A percentile compares a stretch with the other conserved stretches of the same genome.
Evolutionary conservation across 1,140 invertebrate species (phyloP).

Genomic region (Drosophila neocordata): DNA sequence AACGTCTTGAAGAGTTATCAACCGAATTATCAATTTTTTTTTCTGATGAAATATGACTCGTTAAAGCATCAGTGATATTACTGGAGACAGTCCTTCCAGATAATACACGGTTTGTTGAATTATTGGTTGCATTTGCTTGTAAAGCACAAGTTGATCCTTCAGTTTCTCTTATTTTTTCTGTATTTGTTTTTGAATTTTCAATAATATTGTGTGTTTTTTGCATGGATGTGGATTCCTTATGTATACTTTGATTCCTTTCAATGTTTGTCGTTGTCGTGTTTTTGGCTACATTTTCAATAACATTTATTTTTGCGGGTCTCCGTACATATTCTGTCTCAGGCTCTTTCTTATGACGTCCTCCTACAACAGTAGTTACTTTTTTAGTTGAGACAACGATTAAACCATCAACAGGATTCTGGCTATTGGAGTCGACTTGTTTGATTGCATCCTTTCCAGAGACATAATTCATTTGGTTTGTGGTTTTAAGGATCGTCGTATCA

Average conservation of each 20-base stretch:
- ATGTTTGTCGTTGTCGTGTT: slow-evolving; percentile 71
- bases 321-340: slow-evolving; percentile 79
- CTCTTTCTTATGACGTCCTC: slow-evolving; percentile 71
- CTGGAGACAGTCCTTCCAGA: slow-evolving; percentile 21
- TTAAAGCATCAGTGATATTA: slow-evolving; percentile 31
- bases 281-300: slow-evolving; percentile 76
- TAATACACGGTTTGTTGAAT: slow-evolving; percentile 25
- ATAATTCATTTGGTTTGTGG: slow-evolving; percentile 86
- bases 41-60: slow-evolving; percentile 18
- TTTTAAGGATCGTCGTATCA: slow-evolving; percentile 84
- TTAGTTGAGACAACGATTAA: slow-evolving; percentile 84
- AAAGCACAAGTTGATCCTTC: slow-evolving; percentile 37
- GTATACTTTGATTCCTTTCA: slow-evolving; percentile 69
- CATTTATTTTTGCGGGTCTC: slow-evolving; percentile 72
- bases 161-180: slow-evolving; percentile 34
- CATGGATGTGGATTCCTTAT: slow-evolving; percentile 65
- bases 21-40: slow-evolving; percentile 13
- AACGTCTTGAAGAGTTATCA: slow-evolving; percentile 17
- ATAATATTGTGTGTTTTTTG: slow-evolving; percentile 62
- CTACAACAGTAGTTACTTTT: slow-evolving; percentile 83
- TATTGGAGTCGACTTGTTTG: slow-evolving; percentile 76
- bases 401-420: slow-evolving; percentile 84
- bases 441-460: slow-evolving; percentile 84
- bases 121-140: slow-evolving; percentile 40
- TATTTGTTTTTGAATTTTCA: slow-evolving; percentile 39